Percentiles rank a stretch among this genome's conserved stretches.
Evolutionary conservation across 2,797 vertebrate species (phyloP).

Genomic region (Lagorchestes hirsutus): DNA sequence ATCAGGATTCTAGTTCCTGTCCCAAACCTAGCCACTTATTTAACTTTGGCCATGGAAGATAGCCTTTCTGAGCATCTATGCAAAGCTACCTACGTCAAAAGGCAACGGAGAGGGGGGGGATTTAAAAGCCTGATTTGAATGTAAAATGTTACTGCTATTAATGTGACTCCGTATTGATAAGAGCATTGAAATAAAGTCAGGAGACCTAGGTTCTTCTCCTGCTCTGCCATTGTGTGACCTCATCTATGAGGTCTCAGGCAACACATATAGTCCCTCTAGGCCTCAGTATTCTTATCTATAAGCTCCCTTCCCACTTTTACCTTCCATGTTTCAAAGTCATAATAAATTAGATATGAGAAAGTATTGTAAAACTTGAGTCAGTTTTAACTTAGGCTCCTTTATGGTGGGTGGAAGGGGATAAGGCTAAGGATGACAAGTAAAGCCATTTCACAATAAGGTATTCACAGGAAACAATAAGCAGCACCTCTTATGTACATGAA

Average conservation of each 20-base stretch:
- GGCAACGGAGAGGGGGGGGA: background rate
- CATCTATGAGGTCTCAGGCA: too few relatives aligned
- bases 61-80: background rate
- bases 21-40: background rate
- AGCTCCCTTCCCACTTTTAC: too few relatives aligned
- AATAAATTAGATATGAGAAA: conserved; percentile 7
- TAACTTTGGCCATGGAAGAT: background rate
- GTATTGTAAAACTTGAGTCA: background rate
- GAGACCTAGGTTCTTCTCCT: too few relatives aligned
- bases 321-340: conserved; percentile 4
- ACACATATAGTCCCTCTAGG: too few relatives aligned
- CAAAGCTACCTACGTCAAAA: background rate
- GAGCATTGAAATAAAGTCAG: too few relatives aligned
- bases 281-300: too few relatives aligned
- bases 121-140: background rate
- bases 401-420: conserved; percentile 14
- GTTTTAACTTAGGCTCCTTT: conserved; percentile 41
- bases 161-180: too few relatives aligned
- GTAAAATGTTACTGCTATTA: background rate
- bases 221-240: too few relatives aligned
- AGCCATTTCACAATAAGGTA: background rate
- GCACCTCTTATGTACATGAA: conserved; percentile 43
- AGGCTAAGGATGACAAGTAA: background rate
- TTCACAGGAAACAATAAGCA: conserved; percentile 28
- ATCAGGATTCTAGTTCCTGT: background rate